Evolutionary conservation across 2,797 vertebrate species (phyloP).

Genomic region (Squalus acanthias): DNA sequence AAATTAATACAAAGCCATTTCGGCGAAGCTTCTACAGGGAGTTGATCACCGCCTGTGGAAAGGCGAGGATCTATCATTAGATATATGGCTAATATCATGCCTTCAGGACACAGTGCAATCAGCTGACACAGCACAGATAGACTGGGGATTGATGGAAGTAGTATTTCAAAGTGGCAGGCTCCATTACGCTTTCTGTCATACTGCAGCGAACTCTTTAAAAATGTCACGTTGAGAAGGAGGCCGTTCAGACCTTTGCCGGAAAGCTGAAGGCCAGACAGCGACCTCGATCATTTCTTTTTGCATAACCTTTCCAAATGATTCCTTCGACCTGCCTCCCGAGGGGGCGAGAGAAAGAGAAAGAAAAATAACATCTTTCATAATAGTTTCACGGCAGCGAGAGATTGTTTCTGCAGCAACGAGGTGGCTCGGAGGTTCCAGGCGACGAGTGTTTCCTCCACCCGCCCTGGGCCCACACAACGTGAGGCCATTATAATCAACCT

Average conservation of each 20-base stretch:
- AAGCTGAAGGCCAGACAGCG: not conserved
- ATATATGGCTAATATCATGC: constrained; percentile 1
- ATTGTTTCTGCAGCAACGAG: not conserved
- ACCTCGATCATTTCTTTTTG: not conserved
- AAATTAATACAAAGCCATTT: constrained; percentile 9
- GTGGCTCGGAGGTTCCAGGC: not conserved
- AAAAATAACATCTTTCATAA: not conserved
- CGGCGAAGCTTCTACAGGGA: not conserved
- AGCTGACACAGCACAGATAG: not conserved
- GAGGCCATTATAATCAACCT: not conserved
- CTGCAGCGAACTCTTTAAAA: not conserved
- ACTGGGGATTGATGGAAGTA: not conserved
- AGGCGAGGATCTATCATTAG: constrained; percentile 3
- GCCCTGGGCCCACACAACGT: not conserved
- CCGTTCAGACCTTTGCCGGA: not conserved
- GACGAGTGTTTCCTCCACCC: not conserved
- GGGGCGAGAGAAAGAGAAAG: not conserved
- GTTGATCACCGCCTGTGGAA: not conserved
- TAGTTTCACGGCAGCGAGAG: not conserved
- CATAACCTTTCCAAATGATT: not conserved
- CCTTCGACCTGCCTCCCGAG: not conserved
- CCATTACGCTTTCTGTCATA: constrained; percentile 10
- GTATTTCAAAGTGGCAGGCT: constrained; percentile 16
- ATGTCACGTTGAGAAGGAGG: not conserved
- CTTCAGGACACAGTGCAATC: not conserved